Conservation (phyloP, 2,888 invertebrate species). For the Oscheius sp. region DNA sequence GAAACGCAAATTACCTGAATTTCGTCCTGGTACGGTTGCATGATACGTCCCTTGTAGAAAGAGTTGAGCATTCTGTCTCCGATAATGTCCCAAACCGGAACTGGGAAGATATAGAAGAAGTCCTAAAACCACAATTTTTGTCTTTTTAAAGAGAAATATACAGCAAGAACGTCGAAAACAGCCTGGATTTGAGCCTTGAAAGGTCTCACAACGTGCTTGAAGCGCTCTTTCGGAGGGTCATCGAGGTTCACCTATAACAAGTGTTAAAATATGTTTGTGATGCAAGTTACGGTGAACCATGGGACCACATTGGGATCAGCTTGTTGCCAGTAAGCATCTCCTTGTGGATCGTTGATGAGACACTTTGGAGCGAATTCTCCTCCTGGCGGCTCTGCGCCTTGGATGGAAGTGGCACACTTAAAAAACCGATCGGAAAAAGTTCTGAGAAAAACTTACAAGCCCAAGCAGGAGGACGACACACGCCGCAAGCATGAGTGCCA, state of each 20-base stretch:
- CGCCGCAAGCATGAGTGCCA: slow-evolving; percentile 25
- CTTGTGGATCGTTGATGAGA: slow-evolving; percentile 34
- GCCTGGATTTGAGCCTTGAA: slow-evolving; percentile 59
- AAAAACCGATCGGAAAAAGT: background rate
- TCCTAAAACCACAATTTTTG: slow-evolving; percentile 35
- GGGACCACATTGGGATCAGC: slow-evolving; percentile 25
- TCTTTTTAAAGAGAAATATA: slow-evolving; percentile 13
- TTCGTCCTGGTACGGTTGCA: slow-evolving; percentile 60
- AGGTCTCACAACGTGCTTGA: slow-evolving; percentile 52
- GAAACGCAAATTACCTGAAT: slow-evolving; percentile 45
- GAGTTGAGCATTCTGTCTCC: slow-evolving; percentile 54
- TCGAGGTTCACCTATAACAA: slow-evolving; percentile 65
- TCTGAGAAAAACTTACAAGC: slow-evolving; percentile 5
- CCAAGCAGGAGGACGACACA: slow-evolving; percentile 28
- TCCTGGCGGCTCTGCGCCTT: slow-evolving; percentile 35
- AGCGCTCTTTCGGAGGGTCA: slow-evolving; percentile 57
- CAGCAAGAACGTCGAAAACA: slow-evolving; percentile 57
- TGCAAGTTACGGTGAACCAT: background rate
- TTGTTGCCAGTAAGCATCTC: slow-evolving; percentile 20
- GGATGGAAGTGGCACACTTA: slow-evolving; percentile 21
- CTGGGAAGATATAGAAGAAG: slow-evolving; percentile 54
- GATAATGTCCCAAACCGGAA: slow-evolving; percentile 56
- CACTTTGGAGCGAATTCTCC: slow-evolving; percentile 38
- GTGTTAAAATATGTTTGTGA: slow-evolving; percentile 24
- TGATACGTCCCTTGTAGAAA: slow-evolving; percentile 56